Evolutionary conservation across 2,888 invertebrate genomes (phyloP).

Genomic region (Caradrina kadenii): DNA sequence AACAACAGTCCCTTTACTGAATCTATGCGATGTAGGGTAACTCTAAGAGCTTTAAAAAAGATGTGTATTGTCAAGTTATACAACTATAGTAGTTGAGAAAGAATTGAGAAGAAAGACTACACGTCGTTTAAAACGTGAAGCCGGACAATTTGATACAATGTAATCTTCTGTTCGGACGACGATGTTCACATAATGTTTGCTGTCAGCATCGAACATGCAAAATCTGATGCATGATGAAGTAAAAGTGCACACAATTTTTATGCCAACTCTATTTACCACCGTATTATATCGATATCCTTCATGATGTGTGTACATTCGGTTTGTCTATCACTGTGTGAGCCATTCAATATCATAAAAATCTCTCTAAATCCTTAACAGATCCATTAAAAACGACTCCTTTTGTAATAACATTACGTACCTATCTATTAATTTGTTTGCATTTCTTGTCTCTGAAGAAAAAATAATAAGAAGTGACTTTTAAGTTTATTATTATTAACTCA

Average conservation of each 20-base stretch:
- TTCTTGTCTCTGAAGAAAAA: background rate
- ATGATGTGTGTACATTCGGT: background rate
- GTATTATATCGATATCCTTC: no score
- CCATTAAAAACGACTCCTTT: no score
- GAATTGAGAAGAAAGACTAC: constrained; percentile 55
- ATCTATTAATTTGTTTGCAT: background rate
- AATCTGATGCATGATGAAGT: constrained; percentile 69
- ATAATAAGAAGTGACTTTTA: background rate
- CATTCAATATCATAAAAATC: background rate
- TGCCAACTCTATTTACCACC: background rate
- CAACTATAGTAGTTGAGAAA: background rate
- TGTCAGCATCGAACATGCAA: constrained; percentile 60
- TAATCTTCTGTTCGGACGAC: constrained; percentile 80
- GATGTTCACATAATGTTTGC: constrained; percentile 79
- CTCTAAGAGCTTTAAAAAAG: no score
- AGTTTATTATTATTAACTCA: background rate
- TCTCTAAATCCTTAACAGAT: background rate
- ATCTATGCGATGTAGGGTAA: no score
- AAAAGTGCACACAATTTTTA: constrained; percentile 43
- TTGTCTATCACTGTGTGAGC: background rate
- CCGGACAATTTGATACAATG: constrained; percentile 81
- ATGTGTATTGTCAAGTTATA: no score
- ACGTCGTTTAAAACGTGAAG: constrained; percentile 73
- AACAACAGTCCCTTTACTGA: background rate
- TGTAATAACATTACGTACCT: no score